Base-by-base conservation (phyloP, 2,113 vertebrate species). In the Onychostoma macrolepis region DNA sequence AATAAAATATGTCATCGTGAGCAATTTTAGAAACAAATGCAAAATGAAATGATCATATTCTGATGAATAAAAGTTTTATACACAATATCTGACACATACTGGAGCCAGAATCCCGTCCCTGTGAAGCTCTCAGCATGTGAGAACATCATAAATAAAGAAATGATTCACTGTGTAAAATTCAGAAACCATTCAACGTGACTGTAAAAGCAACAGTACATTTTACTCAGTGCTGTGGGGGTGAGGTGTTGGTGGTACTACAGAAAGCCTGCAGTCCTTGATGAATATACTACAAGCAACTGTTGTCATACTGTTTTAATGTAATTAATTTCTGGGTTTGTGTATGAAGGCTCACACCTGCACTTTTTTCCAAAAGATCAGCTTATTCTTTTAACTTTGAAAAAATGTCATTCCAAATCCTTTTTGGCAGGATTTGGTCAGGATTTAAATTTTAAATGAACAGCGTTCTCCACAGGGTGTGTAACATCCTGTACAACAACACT, bases 121-220 rank as follows among this genome's bases (percentile, higher is more conserved):
- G 24, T 67, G 58, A 83, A 69, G 61, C 5, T 48, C 80, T 19
- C 80, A 83, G 80, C 26, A 21, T 43, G 80, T 33, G 41, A 15
- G 24, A 67, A 69, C 33, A 30, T 50, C 63, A 83, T 28, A 69
- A 69, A 83, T 33, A 69, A 1, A 83, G 61, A 69, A 83, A 10
- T 78, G 75, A 53, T 78, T 78, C 75, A 33, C 50, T 4, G 45
- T 79, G 48, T 6, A 79, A 79, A 50, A 81, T 65, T 81, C 24
- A 43, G 48, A 63, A 17, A 43, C 38, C 13, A 65, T 69, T 50
- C 41, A 19, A 69, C 26, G 19, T 48, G 58, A 83, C 63, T 21
- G 17, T 43, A 41, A 43, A 63, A 65, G 36, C 56, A 81, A 43
- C 24, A 15, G 56, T 81, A 65, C 28, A 65, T 43, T 24, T 28